Conservation (phyloP, 2,888 invertebrate species). For the Drosophila peninsularis region DNA sequence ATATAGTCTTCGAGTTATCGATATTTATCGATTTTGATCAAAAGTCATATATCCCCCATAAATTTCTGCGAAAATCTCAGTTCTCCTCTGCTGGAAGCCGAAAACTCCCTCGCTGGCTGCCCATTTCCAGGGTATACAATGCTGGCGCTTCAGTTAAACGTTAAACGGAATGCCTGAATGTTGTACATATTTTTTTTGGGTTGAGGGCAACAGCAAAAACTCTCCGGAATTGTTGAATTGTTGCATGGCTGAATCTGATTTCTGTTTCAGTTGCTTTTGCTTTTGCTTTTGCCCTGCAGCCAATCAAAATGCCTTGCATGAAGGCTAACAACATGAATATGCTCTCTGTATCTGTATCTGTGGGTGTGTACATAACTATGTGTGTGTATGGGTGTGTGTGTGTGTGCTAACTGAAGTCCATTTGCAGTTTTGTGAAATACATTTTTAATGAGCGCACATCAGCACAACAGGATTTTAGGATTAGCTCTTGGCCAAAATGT, state of each 20-base stretch:
- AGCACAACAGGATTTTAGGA: constrained; percentile 34
- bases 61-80: too few species aligned
- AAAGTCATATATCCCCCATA: too few species aligned
- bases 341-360: constrained; percentile 2
- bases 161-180: constrained; percentile 42
- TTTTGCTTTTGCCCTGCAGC: constrained; percentile 36
- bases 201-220: constrained; percentile 13
- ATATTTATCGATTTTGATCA: too few species aligned
- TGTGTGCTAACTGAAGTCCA: constrained; percentile 31
- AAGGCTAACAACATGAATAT: constrained; percentile 46
- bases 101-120: neutral
- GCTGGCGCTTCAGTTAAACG: constrained; percentile 1
- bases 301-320: constrained; percentile 50
- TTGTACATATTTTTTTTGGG: constrained; percentile 21
- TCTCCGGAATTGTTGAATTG: constrained; percentile 48
- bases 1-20: too few species aligned
- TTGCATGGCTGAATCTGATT: constrained; percentile 53
- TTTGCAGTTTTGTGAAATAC: constrained; percentile 52
- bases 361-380: neutral
- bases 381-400: constrained; percentile 1
- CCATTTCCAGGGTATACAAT: neutral
- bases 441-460: constrained; percentile 49
- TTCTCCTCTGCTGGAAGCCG: too few species aligned
- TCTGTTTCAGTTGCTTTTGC: constrained; percentile 22
- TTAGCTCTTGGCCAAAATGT: constrained; percentile 12